Evolutionary conservation across 2,113 vertebrate species (phyloP).

Genomic region (Oostethus manadensis): DNA sequence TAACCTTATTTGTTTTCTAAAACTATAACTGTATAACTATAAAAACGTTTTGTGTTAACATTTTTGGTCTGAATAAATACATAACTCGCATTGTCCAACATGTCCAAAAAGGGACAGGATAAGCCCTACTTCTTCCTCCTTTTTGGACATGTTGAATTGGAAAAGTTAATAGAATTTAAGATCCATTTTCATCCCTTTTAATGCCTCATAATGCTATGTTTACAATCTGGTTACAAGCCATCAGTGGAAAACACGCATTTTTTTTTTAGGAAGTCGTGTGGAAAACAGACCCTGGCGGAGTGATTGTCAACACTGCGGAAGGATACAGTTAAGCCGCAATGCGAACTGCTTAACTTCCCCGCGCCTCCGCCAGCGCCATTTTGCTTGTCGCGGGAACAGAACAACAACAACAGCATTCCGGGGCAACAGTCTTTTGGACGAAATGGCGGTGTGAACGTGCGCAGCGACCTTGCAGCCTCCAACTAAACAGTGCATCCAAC

Average conservation of each 20-base stretch:
- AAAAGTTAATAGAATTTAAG: neutral
- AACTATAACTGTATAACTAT: no score
- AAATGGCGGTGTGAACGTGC: constrained; percentile 71
- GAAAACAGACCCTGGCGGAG: constrained; percentile 35
- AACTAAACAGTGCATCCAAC: constrained; percentile 70
- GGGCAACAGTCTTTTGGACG: constrained; percentile 36
- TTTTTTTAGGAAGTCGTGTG: neutral
- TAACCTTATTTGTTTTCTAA: no score
- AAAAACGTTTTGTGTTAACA: no score
- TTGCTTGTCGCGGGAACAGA: neutral
- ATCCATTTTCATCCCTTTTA: neutral
- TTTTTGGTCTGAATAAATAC: no score
- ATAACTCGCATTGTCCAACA: no score
- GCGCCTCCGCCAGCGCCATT: constrained; percentile 5
- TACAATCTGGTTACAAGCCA: neutral
- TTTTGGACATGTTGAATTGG: neutral
- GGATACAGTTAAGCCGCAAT: constrained; percentile 22
- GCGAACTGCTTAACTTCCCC: constrained; percentile 10
- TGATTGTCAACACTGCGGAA: constrained; percentile 47
- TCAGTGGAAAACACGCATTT: neutral
- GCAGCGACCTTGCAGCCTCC: constrained; percentile 64
- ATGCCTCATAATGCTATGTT: neutral
- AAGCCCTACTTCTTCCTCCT: no score
- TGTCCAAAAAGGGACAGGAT: no score
- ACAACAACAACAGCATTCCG: constrained; percentile 9